phyloP scores from a whole-genome alignment of 2,888 invertebrate species.

The Ashinkailepas kermadecensis region DNA sequence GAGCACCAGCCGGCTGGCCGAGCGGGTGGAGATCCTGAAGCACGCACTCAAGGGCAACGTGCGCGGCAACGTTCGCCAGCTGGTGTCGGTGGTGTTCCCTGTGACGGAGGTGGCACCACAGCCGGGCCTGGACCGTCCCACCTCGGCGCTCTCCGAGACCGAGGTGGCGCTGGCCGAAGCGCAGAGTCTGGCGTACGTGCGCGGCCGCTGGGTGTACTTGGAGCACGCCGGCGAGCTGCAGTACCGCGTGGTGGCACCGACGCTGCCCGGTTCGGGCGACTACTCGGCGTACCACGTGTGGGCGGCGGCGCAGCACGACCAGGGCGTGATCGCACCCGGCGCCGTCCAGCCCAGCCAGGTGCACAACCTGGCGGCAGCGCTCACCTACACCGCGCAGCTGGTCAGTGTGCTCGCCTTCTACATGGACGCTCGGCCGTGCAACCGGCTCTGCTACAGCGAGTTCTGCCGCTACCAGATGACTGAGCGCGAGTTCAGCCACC shows the following conservation, averaged over 20 bases:
- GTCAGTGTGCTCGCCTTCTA: conserved; percentile 72
- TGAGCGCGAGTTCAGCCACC: conserved; percentile 62
- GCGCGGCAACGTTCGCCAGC: conserved; percentile 52
- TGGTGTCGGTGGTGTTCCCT: conserved; percentile 62
- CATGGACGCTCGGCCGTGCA: conserved; percentile 71
- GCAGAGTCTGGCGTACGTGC: conserved; percentile 66
- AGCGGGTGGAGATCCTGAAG: conserved; percentile 48
- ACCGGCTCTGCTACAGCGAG: conserved; percentile 53
- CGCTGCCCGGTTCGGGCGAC: conserved; percentile 73
- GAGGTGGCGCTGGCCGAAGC: conserved; percentile 60
- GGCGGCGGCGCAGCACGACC: conserved; percentile 28
- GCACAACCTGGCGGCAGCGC: conserved; percentile 67
- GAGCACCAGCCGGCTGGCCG: conserved; percentile 46
- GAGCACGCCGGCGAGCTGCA: conserved; percentile 61
- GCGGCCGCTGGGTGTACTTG: conserved; percentile 64
- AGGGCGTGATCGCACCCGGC: conserved; percentile 42
- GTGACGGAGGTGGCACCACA: conserved; percentile 49
- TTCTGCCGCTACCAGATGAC: conserved; percentile 65
- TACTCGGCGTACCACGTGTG: conserved; percentile 59
- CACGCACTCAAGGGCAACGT: conserved; percentile 53
- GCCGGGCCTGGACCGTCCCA: conserved; percentile 19
- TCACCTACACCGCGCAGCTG: conserved; percentile 79
- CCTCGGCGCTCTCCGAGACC: conserved; percentile 40
- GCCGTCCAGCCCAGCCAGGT: conserved; percentile 56
- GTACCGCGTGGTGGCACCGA: conserved; percentile 73